Evolutionary conservation across 1,140 invertebrate genomes (phyloP), one percentile per base, ranked within the genome.

Genomic region (Subanguina moxae): DNA sequence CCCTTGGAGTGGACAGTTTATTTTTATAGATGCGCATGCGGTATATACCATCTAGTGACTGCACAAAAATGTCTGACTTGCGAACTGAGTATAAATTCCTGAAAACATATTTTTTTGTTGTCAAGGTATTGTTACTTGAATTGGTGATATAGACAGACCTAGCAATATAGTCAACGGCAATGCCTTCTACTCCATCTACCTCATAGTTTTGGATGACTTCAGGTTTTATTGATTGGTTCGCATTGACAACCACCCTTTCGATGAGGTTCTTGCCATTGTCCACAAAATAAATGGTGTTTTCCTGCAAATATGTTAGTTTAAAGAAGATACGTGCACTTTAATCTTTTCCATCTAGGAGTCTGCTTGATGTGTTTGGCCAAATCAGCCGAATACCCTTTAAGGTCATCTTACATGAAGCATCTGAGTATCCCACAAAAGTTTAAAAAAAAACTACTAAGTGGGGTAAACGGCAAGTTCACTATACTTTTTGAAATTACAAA

Each of bases 11-110:
- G 83, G 93, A 93, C 1, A 95, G 83, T 13, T 74, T 65, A 78
- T 94, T 91, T 80, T 90, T 91, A 11, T 95, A 82, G 3, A 96
- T 81, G 0, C 91, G 92, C 76, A 91, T 87, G 1, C 91, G 86
- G 77, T 91, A 89, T 62, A 62, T 52, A 1, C 76, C 76, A 32
- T 76, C 70, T n/a, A 78, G 57, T 23, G 58, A 68, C 63, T 78
- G 76, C 1, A 78, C 76, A 42, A 69, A 38, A 27, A 71, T 70
- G 42, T 71, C 57, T 17, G 38, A 17, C n/a, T 64, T 70, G 19
- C 69, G 62, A 28, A 57, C 57, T 19, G 56, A 65, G 42, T 69
- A 69, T n/a, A 71, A 52, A 64, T 71, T 70, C 45, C 69, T 70
- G 43, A 70, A 70, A 46, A 1, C 8, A 17, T 8, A n/a, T 19